Evolutionary conservation across 2,797 vertebrate genomes (phyloP).

Genomic region (Enteromius mattozi): DNA sequence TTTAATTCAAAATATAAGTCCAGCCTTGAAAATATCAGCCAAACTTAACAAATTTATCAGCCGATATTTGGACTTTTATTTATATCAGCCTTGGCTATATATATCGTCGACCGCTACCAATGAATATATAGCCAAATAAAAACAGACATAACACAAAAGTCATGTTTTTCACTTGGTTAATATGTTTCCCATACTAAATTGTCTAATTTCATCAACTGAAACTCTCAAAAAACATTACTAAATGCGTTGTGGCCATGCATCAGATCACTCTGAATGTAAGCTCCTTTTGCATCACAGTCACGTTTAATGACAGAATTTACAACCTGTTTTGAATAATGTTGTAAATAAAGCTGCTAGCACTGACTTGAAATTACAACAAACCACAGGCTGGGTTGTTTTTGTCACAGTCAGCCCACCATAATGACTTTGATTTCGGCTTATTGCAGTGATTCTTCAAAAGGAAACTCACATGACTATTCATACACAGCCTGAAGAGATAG

Average conservation of each 20-base stretch:
- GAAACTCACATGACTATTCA: constrained; percentile 43
- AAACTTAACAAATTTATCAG: no score
- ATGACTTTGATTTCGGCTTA: constrained; percentile 15
- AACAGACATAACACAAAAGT: background rate
- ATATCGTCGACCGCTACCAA: background rate
- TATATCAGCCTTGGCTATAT: no score
- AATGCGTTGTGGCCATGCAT: background rate
- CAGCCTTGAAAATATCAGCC: no score
- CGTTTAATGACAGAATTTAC: background rate
- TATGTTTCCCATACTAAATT: background rate
- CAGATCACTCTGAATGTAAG: background rate
- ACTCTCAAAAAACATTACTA: background rate
- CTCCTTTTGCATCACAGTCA: background rate
- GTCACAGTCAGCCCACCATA: background rate
- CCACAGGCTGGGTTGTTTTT: constrained; percentile 16
- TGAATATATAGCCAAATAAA: background rate
- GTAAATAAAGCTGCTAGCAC: constrained; percentile 30
- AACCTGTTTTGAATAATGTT: constrained; percentile 18
- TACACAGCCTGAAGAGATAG: constrained; percentile 18
- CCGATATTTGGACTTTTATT: no score
- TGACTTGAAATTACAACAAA: constrained; percentile 15
- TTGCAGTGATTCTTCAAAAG: constrained; percentile 31
- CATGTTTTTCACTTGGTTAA: background rate
- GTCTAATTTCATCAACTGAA: background rate
- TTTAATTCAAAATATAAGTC: no score